Evolutionary conservation across 2,888 invertebrate species (phyloP).

Genomic region (Caenorhabditis macrosperma): DNA sequence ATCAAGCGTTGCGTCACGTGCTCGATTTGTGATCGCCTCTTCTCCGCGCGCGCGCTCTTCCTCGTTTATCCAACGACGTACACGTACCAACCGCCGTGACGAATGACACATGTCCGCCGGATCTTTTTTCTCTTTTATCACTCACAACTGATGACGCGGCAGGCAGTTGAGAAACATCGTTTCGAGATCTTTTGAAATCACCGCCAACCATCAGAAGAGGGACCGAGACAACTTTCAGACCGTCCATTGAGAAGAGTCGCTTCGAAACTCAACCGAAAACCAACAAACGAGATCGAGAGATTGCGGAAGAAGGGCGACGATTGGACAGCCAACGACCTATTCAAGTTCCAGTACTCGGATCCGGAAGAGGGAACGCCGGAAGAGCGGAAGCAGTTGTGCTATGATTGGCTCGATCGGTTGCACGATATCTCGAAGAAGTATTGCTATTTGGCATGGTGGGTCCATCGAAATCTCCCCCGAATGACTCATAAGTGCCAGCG

Average conservation of each 20-base stretch:
- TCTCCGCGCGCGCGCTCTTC: background rate
- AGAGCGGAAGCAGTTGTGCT: conserved; percentile 66
- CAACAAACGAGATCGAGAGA: conserved; percentile 70
- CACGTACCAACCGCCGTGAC: conserved; percentile 25
- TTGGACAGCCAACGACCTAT: conserved; percentile 68
- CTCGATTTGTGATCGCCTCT: conserved; percentile 18
- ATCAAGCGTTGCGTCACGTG: background rate
- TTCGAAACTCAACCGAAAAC: conserved; percentile 65
- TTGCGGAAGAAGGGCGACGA: conserved; percentile 68
- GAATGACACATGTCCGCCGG: conserved; percentile 16
- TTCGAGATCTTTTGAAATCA: conserved; percentile 32
- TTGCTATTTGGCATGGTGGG: conserved; percentile 72
- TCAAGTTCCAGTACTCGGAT: conserved; percentile 71
- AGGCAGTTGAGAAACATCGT: background rate
- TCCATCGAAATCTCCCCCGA: background rate
- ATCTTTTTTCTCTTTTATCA: conserved; percentile 11
- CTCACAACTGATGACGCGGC: conserved; percentile 5
- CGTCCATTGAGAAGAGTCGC: conserved; percentile 68
- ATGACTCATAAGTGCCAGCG: background rate
- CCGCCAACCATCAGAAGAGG: background rate
- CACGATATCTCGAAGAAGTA: conserved; percentile 71
- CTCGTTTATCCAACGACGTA: no score
- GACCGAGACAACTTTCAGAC: conserved; percentile 53
- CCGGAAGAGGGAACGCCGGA: conserved; percentile 72
- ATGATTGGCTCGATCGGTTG: conserved; percentile 70